Conservation (phyloP, 2,888 invertebrate genomes). For the Anthrax anthrax region DNA sequence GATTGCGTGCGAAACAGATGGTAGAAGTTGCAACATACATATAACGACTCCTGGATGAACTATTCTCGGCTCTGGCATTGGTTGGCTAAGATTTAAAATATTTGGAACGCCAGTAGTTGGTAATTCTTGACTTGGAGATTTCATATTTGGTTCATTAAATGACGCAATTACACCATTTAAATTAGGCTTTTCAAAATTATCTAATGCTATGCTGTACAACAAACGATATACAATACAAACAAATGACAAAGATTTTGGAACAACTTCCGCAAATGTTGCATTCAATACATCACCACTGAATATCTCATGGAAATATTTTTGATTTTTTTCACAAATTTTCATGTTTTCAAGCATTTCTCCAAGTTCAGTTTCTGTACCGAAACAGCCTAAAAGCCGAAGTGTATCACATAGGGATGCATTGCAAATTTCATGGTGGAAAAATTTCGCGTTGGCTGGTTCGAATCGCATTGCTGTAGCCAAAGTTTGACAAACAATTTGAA, state of each 20-base stretch:
- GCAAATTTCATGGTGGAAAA: constrained; percentile 94
- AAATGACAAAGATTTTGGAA: constrained; percentile 66
- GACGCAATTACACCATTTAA: constrained; percentile 46
- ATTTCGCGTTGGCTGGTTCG: constrained; percentile 97
- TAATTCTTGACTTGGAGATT: constrained; percentile 29
- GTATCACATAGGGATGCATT: constrained; percentile 89
- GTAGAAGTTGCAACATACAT: constrained; percentile 83
- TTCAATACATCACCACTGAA: constrained; percentile 65
- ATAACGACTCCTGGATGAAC: constrained; percentile 94
- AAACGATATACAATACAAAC: constrained; percentile 75
- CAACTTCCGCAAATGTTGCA: constrained; percentile 44
- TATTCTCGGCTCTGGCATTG: constrained; percentile 66
- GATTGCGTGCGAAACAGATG: constrained; percentile 50
- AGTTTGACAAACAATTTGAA: constrained; percentile 85
- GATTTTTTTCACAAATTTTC: constrained; percentile 26
- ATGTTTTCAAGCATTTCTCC: constrained; percentile 33
- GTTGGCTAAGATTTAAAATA: constrained; percentile 54
- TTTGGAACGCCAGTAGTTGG: constrained; percentile 39
- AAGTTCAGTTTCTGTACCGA: constrained; percentile 41
- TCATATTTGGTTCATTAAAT: constrained; percentile 22
- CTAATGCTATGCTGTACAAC: constrained; percentile 88
- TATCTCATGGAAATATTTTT: constrained; percentile 48
- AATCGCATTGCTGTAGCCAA: constrained; percentile 96
- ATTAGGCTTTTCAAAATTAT: constrained; percentile 83
- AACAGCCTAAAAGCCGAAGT: constrained; percentile 82